Evolutionary conservation across 2,888 invertebrate genomes (phyloP).

Genomic region (Philopedon plagiatum): DNA sequence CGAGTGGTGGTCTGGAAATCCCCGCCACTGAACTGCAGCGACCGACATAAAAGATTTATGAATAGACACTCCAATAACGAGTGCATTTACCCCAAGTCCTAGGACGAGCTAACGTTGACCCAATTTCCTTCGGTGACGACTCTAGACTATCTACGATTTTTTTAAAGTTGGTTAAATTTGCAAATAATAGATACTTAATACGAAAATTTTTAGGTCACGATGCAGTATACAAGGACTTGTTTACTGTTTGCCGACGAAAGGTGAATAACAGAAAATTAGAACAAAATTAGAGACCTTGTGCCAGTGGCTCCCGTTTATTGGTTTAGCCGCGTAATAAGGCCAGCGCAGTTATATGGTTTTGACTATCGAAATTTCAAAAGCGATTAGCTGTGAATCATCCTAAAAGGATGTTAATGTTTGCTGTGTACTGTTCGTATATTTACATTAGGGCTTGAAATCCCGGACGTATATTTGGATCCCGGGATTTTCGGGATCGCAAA

Average conservation of each 20-base stretch:
- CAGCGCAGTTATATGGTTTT: neutral
- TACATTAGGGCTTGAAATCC: too few relatives aligned
- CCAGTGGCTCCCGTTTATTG: slow-evolving; percentile 17
- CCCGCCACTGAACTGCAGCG: slow-evolving; percentile 22
- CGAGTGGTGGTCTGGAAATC: too few relatives aligned
- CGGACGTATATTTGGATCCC: too few relatives aligned
- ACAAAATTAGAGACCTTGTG: slow-evolving; percentile 42
- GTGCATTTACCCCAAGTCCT: slow-evolving; percentile 50
- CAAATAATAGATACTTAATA: slow-evolving; percentile 45
- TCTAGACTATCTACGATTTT: slow-evolving; percentile 36
- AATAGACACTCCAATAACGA: slow-evolving; percentile 41
- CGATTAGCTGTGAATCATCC: too few relatives aligned
- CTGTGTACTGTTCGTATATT: too few relatives aligned
- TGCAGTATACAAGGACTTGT: slow-evolving; percentile 44
- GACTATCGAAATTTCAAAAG: slow-evolving; percentile 3
- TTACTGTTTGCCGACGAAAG: slow-evolving; percentile 41
- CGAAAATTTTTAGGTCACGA: slow-evolving; percentile 38
- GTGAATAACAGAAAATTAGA: slow-evolving; percentile 50
- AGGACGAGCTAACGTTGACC: slow-evolving; percentile 49
- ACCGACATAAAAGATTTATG: slow-evolving; percentile 33
- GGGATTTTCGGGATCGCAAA: too few relatives aligned
- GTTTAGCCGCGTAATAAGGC: neutral
- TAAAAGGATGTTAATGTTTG: too few relatives aligned
- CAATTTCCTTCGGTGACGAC: slow-evolving; percentile 27
- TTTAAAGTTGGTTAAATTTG: slow-evolving; percentile 33